Evolutionary conservation across 2,888 invertebrate species (phyloP).

Genomic region (Psococerastis gibbosa): DNA sequence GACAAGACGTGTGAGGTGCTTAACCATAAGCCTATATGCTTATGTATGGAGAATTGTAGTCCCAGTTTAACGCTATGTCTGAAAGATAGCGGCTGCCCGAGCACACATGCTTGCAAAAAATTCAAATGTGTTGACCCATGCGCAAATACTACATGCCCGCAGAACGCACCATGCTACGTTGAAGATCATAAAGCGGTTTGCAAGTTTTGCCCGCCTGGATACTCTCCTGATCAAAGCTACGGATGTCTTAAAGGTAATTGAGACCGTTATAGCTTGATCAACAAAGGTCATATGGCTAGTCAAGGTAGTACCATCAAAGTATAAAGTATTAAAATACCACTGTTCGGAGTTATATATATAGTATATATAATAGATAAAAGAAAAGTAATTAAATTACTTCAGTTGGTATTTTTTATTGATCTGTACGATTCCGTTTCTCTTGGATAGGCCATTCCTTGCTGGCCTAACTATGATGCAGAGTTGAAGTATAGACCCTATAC

Average conservation of each 20-base stretch:
- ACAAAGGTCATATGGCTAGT: no score
- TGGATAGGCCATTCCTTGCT: no score
- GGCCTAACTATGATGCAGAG: no score
- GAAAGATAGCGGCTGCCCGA: constrained; percentile 73
- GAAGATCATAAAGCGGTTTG: constrained; percentile 89
- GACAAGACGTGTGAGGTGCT: constrained; percentile 76
- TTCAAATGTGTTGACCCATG: constrained; percentile 85
- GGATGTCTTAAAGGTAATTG: constrained; percentile 96
- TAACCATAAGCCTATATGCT: constrained; percentile 70
- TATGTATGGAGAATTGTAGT: constrained; percentile 72
- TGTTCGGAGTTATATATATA: no score
- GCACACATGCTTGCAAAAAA: constrained; percentile 66
- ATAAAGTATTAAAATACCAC: no score
- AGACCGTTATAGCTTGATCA: no score
- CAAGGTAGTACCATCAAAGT: no score
- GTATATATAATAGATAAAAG: no score
- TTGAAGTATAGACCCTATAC: no score
- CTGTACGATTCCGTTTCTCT: no score
- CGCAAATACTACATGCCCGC: constrained; percentile 63
- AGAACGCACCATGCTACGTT: constrained; percentile 74
- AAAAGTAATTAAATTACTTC: no score
- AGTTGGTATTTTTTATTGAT: no score
- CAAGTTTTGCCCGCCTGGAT: constrained; percentile 90
- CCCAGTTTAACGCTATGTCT: constrained; percentile 74
- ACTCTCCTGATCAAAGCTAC: constrained; percentile 75